phyloP scores from a whole-genome alignment of 2,888 invertebrate species.

The Brachyptera risi region DNA sequence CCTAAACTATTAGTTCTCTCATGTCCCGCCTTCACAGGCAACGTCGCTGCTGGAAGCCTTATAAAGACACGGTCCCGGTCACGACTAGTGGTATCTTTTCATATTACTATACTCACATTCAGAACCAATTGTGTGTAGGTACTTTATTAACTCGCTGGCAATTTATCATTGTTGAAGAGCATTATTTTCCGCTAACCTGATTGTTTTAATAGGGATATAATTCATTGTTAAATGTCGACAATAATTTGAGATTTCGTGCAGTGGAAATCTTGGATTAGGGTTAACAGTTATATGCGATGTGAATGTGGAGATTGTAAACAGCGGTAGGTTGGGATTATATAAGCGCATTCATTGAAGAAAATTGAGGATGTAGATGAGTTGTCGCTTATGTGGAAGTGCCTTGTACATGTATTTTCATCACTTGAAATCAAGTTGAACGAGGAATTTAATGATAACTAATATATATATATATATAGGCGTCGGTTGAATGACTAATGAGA shows the following conservation, averaged over 20 bases:
- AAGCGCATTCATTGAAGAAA: no score
- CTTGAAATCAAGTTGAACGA: no score
- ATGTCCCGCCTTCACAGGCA: background rate
- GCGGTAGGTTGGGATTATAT: no score
- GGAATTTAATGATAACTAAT: no score
- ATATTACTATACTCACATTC: background rate
- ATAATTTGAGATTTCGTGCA: constrained; percentile 3
- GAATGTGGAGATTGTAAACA: no score
- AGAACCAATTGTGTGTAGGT: constrained; percentile 11
- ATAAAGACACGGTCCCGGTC: background rate
- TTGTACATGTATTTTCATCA: no score
- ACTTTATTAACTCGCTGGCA: constrained; percentile 14
- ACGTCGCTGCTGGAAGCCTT: background rate
- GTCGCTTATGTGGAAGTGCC: no score
- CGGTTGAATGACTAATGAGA: no score
- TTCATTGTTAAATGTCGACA: constrained; percentile 6
- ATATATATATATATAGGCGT: no score
- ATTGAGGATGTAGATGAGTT: no score
- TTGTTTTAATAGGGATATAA: constrained; percentile 12
- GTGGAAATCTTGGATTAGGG: background rate
- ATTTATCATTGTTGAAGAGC: background rate
- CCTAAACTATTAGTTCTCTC: background rate
- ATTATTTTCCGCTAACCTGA: constrained; percentile 6
- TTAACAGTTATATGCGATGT: no score
- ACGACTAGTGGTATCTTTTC: constrained; percentile 2